These are phyloP conservation scores for Carettochelys insculpta DNA, from an alignment of 2,113 vertebrate species.

Conservation along the genomic window DNA sequence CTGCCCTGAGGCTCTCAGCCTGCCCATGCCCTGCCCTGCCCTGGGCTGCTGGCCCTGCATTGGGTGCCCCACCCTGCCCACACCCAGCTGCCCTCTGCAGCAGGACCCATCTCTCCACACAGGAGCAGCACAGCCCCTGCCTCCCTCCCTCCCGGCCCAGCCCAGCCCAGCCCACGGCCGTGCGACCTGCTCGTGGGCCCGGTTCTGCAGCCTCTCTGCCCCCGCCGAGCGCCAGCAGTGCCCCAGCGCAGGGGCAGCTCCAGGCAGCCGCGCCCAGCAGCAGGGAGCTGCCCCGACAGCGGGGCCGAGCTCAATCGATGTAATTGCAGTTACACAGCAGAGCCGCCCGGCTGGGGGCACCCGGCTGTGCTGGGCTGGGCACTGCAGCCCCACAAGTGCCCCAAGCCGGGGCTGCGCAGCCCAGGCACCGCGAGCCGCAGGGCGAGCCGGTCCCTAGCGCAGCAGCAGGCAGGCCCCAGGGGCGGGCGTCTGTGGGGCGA, in stretches of 20 bases:
- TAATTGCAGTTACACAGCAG: conserved; percentile 51
- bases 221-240: too few relatives aligned
- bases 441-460: neutral
- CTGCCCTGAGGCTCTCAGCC: neutral
- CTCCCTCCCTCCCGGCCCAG: too few relatives aligned
- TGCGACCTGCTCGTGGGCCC: neutral
- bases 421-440: neutral
- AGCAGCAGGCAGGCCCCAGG: neutral
- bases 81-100: too few relatives aligned
- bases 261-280: accelerated
- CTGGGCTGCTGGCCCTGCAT: neutral
- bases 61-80: too few relatives aligned
- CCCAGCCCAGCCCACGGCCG: neutral
- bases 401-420: neutral
- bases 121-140: neutral
- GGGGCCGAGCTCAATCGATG: conserved; percentile 42
- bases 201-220: neutral
- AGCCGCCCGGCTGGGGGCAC: neutral
- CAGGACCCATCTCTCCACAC: too few relatives aligned
- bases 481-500: neutral
- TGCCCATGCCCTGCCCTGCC: too few relatives aligned
- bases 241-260: too few relatives aligned
- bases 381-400: neutral
- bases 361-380: neutral
- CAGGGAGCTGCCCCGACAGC: conserved; percentile 4